Base-by-base conservation (phyloP, 2,888 invertebrate genomes). In the Mallateleia sp. region DNA sequence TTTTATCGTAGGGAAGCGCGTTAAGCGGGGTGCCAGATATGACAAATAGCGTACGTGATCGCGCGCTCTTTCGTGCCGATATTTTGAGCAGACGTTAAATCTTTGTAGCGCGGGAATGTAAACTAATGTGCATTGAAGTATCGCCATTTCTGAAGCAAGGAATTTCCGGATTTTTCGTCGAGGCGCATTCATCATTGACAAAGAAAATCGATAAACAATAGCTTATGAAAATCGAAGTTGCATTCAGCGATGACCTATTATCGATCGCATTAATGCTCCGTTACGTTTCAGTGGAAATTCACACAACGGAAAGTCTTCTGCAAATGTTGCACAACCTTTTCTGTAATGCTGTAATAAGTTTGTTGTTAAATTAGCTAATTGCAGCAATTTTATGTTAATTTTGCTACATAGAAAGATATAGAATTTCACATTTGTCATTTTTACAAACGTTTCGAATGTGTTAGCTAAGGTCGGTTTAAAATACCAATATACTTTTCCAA, bases 11-110 rank as follows among this genome's bases (percentile, higher is more conserved):
- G 72, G 66, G 25, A 66, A 72, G 79, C 79, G 71, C 72, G 80
- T 72, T 80, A 72, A 80, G 64, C 72, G 56, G 66, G 47, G 18
- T 47, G 74, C 67, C 67, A 74, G 56, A 28, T 74, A 82, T 82
- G 74, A 82, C 74, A 82, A 74, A 82, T 82, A 67, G 81, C 74
- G 81, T 82, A n/a, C n/a, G n/a, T n/a, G 82, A 82, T 75, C 66
- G 81, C 32, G 75, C 62, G 75, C 45, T 62, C 75, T 54, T 82
- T 75, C 82, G 54, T 62, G 75, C 28, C 69, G 75, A 83, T 83
- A 83, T 75, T 64, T 69, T 24, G 60, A 74, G 66, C 75, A 69
- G 75, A 77, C 69, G 82, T 71, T 83, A 83, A 83, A 83, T 83
- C 77, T 64, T 71, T 77, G 54, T 75, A 77, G 67, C 75, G 45